Base-by-base conservation (phyloP, 2,888 invertebrate species). In the Leptinotarsa tumamoca region DNA sequence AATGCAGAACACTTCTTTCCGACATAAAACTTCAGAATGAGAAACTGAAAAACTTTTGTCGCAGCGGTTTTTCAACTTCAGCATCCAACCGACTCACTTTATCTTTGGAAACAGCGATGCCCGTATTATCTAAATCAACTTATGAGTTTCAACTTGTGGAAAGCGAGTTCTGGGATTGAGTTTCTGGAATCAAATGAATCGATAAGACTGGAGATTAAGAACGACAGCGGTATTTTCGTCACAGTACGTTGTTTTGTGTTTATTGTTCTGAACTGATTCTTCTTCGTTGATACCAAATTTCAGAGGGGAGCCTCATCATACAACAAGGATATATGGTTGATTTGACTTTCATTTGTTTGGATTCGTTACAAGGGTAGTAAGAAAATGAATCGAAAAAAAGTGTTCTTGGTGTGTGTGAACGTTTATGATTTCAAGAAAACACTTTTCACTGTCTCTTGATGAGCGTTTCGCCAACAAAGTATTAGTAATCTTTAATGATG, bases 1-100 rank as follows among this genome's bases (percentile, higher is more conserved):
- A 84, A 85, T 82, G 83, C 84, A 82, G 83, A 84, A 85, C 84
- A 85, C 84, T 85, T 84, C 85, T 85, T 85, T 85, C 82, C 82
- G 79, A 82, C 85, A 82, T 85, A 84, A 85, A 85, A 85, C 83
- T 85, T 85, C 33, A 84, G 84, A 84, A 85, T 84, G 84, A 83
- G 84, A 82, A 81, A 82, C 78, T 81, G 80, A 76, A 81, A 82
- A 84, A 83, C 82, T 81, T 83, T 83, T 81, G 81, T 80, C 80
- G 80, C 78, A 77, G 79, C 80, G 81, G 83, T 83, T 83, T 84
- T 85, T 82, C 82, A 81, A 82, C 83, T 79, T 69, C 76, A 77
- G n/a, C 43, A 43, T 43, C 43, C 43, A 43, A 43, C 63, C 63
- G 63, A 63, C 27, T 27, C 63, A n/a, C n/a, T 58, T 58, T 63